Conservation (phyloP, 2,888 invertebrate species). For the Ornithoptera alexandrae region DNA sequence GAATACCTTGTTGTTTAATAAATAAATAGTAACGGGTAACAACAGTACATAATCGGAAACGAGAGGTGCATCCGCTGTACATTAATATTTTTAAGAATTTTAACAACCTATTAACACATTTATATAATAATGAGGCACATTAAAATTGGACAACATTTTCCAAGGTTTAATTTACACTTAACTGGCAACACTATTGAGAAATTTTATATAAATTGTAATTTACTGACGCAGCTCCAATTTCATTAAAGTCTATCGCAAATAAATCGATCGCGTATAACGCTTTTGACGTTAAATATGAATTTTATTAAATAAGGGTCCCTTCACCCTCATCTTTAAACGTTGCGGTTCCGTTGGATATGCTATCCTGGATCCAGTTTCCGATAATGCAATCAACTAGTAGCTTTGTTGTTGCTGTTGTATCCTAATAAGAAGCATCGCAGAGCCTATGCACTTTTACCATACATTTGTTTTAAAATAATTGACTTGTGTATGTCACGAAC, state of each 20-base stretch:
- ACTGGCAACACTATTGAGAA: background rate
- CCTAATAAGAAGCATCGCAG: too few species aligned
- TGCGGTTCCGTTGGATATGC: background rate
- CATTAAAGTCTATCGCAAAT: constrained; percentile 50
- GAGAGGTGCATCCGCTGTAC: background rate
- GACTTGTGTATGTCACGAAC: too few species aligned
- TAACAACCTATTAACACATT: background rate
- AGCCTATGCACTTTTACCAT: too few species aligned
- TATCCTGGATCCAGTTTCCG: background rate
- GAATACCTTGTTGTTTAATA: constrained; percentile 51
- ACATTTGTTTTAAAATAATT: too few species aligned
- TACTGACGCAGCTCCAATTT: constrained; percentile 60
- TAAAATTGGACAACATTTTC: background rate
- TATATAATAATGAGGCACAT: background rate
- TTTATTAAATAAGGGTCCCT: constrained; percentile 40
- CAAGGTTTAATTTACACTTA: too few species aligned
- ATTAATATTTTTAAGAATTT: background rate
- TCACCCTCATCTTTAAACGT: background rate
- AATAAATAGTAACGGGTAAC: constrained; percentile 50
- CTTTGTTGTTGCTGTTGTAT: background rate
- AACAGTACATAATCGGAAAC: constrained; percentile 40
- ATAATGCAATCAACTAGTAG: background rate
- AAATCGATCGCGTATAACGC: constrained; percentile 49
- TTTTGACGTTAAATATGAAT: constrained; percentile 45
- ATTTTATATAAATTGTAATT: background rate